Evolutionary conservation across 2,113 vertebrate species (phyloP), one percentile per base, ranked within the genome.

Genomic region (Pseudopodoces humilis): DNA sequence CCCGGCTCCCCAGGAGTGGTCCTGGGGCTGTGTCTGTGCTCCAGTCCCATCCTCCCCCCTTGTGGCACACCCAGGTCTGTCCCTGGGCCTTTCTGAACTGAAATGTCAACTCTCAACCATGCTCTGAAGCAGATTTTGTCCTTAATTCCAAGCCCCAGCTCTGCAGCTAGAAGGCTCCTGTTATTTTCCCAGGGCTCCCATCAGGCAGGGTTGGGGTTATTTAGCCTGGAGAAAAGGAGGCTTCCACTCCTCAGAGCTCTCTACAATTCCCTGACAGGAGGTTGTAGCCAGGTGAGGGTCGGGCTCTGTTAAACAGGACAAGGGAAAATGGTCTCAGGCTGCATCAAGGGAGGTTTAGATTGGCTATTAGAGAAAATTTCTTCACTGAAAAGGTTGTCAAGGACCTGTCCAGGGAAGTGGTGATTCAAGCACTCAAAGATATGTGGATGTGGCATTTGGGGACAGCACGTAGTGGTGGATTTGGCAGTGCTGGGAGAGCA

Each of bases 1-100:
- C 4, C 11, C 0, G 2, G 39, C 7, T 56, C 23, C 23, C 17
- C 6, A 15, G 0, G 11, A 0, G 2, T 8, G 79, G 18, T 21
- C 15, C 33, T 22, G 55, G 50, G 31, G 31, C 46, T 56, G 30
- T 9, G 2, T 4, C 50, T 0, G 1, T 4, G 9, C 15, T 21
- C 18, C 39, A 17, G 31, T 12, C 50, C 18, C 39, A 28, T 1
- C 17, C 49, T 23, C 7, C 1, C 0, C 3, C 11, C 13, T 33
- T 25, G 0, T 1, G 67, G 18, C 39, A 52, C 21, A 3, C 3
- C 2, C 33, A 39, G 23, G 8, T 28, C 70, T 64, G 50, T 30
- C 27, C 31, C 62, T 24, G 53, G 8, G 35, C 0, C 0, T 13
- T 33, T 72, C 24, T 33, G 33, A 65, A 24, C 30, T 19, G 1